Base-by-base conservation (phyloP, 2,888 invertebrate species). In the Drosophila kanekoi region DNA sequence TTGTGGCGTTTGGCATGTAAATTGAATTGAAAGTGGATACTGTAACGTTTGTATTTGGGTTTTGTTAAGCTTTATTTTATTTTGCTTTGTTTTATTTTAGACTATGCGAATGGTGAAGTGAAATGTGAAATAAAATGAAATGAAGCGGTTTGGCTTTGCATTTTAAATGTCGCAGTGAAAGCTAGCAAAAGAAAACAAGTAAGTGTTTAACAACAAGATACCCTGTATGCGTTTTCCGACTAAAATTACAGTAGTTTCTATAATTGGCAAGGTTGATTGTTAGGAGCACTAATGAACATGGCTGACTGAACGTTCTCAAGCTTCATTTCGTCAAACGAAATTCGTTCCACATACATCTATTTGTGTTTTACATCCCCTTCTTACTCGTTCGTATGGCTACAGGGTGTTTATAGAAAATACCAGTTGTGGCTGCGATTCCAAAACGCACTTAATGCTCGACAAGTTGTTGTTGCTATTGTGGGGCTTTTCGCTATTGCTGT, bases 21-120 rank as follows among this genome's bases (percentile, higher is more conserved):
- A 83, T 83, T 88, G 87, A 86, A 88, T 83, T 83, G 84, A 72
- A 83, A 83, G 77, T 81, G 73, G 81, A 80, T 86, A 77, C 66
- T 86, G 63, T 63, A 61, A 59, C 73, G 77, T 77, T 82, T 75
- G 75, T 57, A 45, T 49, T 78, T 66, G 41, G 18, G 49, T 37
- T 59, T 62, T 51, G 37, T 65, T 60, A 37, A 43, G 20, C 60
- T 71, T 62, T 53, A 16, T 57, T 59, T 47, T 45, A 33, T 51
- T 65, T n/a, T 28, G 35, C 45, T 60, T 59, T 52, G 16, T 57
- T 73, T 48, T 67, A 40, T 60, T 56, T 37, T 28, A 11, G 23
- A 14, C 52, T 23, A 20, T 20, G 18, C 18, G 35, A 40, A 41
- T 23, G 41, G 33, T 20, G 13, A 57, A 66, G 49, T 64, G 18